Evolutionary conservation across 2,797 vertebrate genomes (phyloP), one percentile per base, ranked within the genome.

Genomic region (Acrossocheilus wenchowensis): DNA sequence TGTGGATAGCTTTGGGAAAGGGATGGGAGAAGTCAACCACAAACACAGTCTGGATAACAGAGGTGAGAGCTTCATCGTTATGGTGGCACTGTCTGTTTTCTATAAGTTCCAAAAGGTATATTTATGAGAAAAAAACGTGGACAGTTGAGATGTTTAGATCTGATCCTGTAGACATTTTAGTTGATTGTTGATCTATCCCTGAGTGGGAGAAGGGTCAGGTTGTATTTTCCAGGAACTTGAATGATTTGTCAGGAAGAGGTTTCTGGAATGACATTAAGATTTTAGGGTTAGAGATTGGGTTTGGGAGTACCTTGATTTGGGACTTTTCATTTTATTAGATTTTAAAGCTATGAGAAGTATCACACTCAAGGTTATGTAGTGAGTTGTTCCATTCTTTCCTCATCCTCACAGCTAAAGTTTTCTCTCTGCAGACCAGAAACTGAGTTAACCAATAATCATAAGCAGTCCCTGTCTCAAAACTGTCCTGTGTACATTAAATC

Each of bases 11-110:
- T 92, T 97, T 87, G 95, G 94, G 77, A 94, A 96, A 86, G 85
- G 34, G n/a, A 81, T 86, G 75, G 93, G 94, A 0, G 96, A 96
- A 1, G 95, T 95, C 62, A 95, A 96, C 21, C 95, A 97, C 5
- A 97, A 97, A 60, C 95, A 93, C 0, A 95, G 95, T 84, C 96
- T 97, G 0, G 96, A 97, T 57, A 98, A 97, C 92, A 96, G 96
- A 97, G 97, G 98, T 99, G 91, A 81, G 97, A 43, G 39, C 43
- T 4, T 39, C 30, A 36, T 64, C 0, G 4, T 21, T 81, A 9
- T 21, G 52, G 34, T 80, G 12, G 48, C 64, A 52, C 6, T 52
- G 12, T 9, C 34, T 52, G 3, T 41, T 9, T 26, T 41, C 30
- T 52, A 5, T 34, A n/a, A 6, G 3, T 17, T 36, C 21, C 21